Percentiles rank a stretch among this genome's conserved stretches.
These are phyloP conservation scores for Oscheius sp. DNA, from an alignment of 2,888 invertebrate genomes.

Conservation along the genomic window DNA sequence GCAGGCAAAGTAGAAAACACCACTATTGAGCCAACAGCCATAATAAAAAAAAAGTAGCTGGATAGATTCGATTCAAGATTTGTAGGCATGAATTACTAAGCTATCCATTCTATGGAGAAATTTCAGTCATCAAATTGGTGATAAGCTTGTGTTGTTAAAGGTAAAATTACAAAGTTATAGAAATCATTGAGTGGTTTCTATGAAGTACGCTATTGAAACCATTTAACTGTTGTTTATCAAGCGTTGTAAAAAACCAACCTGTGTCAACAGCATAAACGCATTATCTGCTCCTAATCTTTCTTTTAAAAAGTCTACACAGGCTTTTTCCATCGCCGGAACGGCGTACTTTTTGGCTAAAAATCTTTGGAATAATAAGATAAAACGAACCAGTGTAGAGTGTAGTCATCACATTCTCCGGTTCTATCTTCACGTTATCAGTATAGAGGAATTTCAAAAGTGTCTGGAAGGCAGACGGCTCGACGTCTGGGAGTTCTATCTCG, in stretches of 20 bases:
- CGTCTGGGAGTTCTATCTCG: constrained; percentile 83
- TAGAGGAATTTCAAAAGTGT: constrained; percentile 79
- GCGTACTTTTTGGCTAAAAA: constrained; percentile 83
- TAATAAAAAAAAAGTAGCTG: too few relatives aligned
- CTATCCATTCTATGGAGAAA: not conserved
- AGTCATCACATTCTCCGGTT: constrained; percentile 86
- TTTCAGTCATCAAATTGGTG: too few relatives aligned
- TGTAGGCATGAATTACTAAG: too few relatives aligned
- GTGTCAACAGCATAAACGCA: constrained; percentile 82
- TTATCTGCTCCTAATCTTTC: constrained; percentile 83
- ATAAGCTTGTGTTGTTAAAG: too few relatives aligned
- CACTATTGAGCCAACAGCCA: too few relatives aligned
- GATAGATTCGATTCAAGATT: too few relatives aligned
- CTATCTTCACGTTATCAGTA: constrained; percentile 84
- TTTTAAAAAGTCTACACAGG: constrained; percentile 82
- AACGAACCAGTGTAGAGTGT: constrained; percentile 79
- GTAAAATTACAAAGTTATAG: too few relatives aligned
- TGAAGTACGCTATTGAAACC: not conserved
- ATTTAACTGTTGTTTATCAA: not conserved
- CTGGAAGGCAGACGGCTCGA: constrained; percentile 83
- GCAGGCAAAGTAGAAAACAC: too few relatives aligned
- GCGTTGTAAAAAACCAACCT: constrained; percentile 32
- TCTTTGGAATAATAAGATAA: not conserved
- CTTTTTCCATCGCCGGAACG: constrained; percentile 83
- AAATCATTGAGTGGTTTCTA: too few relatives aligned